Evolutionary conservation across 2,888 invertebrate genomes (phyloP), one percentile per base, ranked within the genome.

Genomic region (Clivina fossor): DNA sequence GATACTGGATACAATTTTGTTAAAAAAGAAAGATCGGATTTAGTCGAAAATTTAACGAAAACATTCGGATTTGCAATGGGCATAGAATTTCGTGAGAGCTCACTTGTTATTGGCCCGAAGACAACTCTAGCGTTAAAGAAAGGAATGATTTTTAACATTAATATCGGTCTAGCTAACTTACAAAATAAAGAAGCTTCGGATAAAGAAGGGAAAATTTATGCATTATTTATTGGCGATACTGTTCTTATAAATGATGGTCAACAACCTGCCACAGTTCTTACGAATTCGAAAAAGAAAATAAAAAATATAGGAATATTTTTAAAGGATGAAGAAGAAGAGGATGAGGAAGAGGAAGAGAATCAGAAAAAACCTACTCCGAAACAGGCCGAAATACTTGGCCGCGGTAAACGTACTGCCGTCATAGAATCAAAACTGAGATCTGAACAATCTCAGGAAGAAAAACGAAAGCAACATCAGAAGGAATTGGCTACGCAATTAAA

Each of bases 11-110:
- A 92, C 26, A 82, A 81, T 56, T 84, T 84, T 69, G 90, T 94
- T 0, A 92, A 93, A 69, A 88, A 90, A 65, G 89, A 93, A 63
- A 90, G 91, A 68, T 88, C 95, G 1, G 81, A 83, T 57, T 78
- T 98, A 63, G 78, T 90, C 0, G 93, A 95, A 54, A 93, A 90
- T 71, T 78, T 99, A 50, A 95, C 95, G 0, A 98, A 96, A 73
- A 92, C 86, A 64, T 91, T 96, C 76, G 98, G 97, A 3, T 99
- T 99, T 77, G 94, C 86, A 1, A 98, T 93, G 86, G 99, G 99
- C 4, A 92, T 99, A 64, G 98, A 99, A 71, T 99, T 99, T 72
- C 85, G 97, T 53, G 99, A 99, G 73, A 91, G 91, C 64, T 90
- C 93, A 0, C 79, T 98, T 53, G 80, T 95, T 1, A 91, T 99